phyloP scores from a whole-genome alignment of 2,888 invertebrate species.

The Spodoptera littoralis region DNA sequence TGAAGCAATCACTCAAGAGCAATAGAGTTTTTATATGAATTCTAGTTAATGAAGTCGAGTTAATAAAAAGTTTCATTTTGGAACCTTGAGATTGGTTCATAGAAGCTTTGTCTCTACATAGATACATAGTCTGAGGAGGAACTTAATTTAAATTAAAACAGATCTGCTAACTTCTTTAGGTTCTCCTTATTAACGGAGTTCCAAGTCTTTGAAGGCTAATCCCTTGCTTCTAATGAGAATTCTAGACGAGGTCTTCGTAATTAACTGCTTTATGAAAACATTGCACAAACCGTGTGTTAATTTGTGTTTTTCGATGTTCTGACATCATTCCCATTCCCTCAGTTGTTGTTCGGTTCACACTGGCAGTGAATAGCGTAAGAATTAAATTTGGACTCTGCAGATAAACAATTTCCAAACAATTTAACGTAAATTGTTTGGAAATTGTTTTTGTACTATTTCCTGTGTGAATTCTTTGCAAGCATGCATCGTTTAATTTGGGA shows the following conservation, averaged over 20 bases:
- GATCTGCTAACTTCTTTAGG: slow-evolving; percentile 7
- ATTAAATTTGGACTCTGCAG: slow-evolving; percentile 62
- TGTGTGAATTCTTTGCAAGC: slow-evolving; percentile 35
- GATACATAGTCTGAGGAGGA: slow-evolving; percentile 8
- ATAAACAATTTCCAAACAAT: too few species aligned
- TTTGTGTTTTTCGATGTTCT: slow-evolving; percentile 70
- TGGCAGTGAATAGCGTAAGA: slow-evolving; percentile 64
- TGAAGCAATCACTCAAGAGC: slow-evolving; percentile 11
- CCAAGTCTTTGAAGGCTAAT: slow-evolving; percentile 51
- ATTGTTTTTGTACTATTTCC: slow-evolving; percentile 40
- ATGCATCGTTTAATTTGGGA: slow-evolving; percentile 67
- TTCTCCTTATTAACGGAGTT: slow-evolving; percentile 13
- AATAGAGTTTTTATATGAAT: slow-evolving; percentile 2
- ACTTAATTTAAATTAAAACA: slow-evolving; percentile 20
- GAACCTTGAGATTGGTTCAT: slow-evolving; percentile 13
- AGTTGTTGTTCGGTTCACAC: slow-evolving; percentile 76
- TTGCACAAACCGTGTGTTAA: slow-evolving; percentile 71
- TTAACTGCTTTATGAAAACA: slow-evolving; percentile 66
- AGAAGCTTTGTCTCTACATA: slow-evolving; percentile 6
- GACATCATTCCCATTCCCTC: slow-evolving; percentile 74
- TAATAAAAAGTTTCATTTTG: slow-evolving; percentile 15
- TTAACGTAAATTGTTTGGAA: slow-evolving; percentile 53
- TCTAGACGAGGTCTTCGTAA: slow-evolving; percentile 58
- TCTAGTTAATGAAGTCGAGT: neutral
- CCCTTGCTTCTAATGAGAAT: slow-evolving; percentile 52